Percentiles rank a stretch among this genome's conserved stretches.
These are phyloP conservation scores for Scaeva pyrastri DNA, from an alignment of 2,888 invertebrate species.

Conservation along the genomic window DNA sequence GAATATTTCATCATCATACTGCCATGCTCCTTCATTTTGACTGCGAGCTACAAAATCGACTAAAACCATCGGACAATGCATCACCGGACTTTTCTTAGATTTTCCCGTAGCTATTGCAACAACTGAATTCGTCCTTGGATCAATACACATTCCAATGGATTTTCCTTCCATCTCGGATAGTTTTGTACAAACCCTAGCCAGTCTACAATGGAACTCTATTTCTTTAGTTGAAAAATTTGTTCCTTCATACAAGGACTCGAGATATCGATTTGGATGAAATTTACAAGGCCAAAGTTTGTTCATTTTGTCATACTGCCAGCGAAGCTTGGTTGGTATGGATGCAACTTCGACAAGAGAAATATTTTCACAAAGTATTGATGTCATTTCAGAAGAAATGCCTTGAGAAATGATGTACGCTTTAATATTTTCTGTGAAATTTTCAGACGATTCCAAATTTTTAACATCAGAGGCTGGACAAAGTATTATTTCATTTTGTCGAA, in stretches of 20 bases:
- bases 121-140: conserved; percentile 87
- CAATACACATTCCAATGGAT: conserved; percentile 88
- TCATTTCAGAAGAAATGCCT: conserved; percentile 61
- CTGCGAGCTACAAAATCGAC: conserved; percentile 93
- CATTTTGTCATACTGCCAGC: conserved; percentile 87
- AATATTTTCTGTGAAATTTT: neutral
- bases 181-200: conserved; percentile 85
- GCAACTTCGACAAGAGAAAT: conserved; percentile 87
- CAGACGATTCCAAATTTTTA: neutral
- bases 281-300: conserved; percentile 91
- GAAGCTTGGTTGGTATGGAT: conserved; percentile 86
- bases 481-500: conserved; percentile 86
- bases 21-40: conserved; percentile 90
- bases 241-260: conserved; percentile 88
- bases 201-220: conserved; percentile 85
- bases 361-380: conserved; percentile 79
- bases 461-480: conserved; percentile 81
- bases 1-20: conserved; percentile 79
- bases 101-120: conserved; percentile 87
- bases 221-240: conserved; percentile 86
- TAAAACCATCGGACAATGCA: conserved; percentile 94
- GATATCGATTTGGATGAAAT: conserved; percentile 91
- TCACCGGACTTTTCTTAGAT: conserved; percentile 87
- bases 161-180: conserved; percentile 79
- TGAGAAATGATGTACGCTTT: neutral